Conservation (phyloP, 2,797 vertebrate species). For the Nothura maculosa region DNA sequence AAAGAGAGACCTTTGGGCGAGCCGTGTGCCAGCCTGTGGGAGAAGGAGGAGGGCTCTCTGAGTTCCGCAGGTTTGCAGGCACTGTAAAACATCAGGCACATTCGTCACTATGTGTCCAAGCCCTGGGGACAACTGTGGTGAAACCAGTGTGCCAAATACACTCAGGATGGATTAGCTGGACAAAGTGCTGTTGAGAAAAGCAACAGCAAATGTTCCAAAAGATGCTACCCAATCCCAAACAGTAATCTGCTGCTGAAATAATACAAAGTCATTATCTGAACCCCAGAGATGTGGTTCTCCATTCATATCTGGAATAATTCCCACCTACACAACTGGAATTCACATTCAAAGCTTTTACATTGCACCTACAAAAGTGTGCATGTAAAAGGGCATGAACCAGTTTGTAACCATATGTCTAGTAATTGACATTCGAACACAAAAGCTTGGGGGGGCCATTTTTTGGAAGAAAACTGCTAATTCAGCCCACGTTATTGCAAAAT, state of each 20-base stretch:
- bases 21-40: neutral
- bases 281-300: neutral
- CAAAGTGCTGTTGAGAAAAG: neutral
- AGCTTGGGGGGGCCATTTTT: neutral
- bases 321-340: neutral
- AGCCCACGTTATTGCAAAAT: neutral
- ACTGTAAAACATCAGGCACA: neutral
- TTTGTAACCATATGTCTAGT: neutral
- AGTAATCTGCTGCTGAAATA: neutral
- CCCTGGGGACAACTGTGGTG: neutral
- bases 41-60: neutral
- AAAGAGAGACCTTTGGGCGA: neutral
- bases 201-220: neutral
- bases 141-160: conserved; percentile 14
- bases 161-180: neutral
- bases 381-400: neutral
- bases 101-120: neutral
- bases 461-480: neutral
- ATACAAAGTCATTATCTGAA: neutral
- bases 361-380: neutral
- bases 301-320: neutral
- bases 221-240: neutral
- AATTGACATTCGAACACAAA: neutral
- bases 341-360: conserved; percentile 18
- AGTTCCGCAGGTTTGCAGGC: neutral